Evolutionary conservation across 1,140 invertebrate genomes (phyloP).

Genomic region (Anadara kagoshimensis): DNA sequence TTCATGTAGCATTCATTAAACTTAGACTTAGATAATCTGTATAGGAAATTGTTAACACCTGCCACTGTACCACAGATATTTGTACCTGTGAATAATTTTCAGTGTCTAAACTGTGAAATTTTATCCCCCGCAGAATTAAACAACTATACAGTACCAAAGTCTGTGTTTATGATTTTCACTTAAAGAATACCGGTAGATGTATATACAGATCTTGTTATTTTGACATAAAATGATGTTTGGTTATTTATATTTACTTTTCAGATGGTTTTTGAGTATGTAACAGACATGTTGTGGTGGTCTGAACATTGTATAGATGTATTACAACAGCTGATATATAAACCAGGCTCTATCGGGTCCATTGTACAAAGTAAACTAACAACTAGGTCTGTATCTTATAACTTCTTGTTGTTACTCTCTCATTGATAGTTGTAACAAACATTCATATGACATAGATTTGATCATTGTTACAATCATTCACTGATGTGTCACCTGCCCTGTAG

Average conservation of each 20-base stretch:
- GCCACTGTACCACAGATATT: too few relatives aligned
- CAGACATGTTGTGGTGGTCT: not conserved
- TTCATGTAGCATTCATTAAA: too few relatives aligned
- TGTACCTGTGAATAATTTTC: too few relatives aligned
- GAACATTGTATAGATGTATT: not conserved
- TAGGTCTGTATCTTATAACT: not conserved
- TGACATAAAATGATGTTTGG: not conserved
- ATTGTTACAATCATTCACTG: not conserved
- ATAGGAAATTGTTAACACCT: too few relatives aligned
- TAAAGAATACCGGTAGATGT: too few relatives aligned
- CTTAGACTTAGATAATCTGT: too few relatives aligned
- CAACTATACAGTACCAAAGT: too few relatives aligned
- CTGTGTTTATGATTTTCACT: too few relatives aligned
- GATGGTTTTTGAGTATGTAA: not conserved
- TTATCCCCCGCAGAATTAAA: too few relatives aligned
- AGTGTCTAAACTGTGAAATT: too few relatives aligned
- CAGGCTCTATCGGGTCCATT: not conserved
- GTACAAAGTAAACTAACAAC: not conserved
- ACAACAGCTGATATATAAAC: not conserved
- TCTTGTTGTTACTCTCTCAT: not conserved
- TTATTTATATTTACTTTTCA: not conserved
- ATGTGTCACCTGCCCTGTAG: not conserved
- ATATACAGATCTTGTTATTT: too few relatives aligned
- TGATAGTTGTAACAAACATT: not conserved
- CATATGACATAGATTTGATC: not conserved